Evolutionary conservation across 1,140 invertebrate genomes (phyloP).

Genomic region (Papilio xuthus): DNA sequence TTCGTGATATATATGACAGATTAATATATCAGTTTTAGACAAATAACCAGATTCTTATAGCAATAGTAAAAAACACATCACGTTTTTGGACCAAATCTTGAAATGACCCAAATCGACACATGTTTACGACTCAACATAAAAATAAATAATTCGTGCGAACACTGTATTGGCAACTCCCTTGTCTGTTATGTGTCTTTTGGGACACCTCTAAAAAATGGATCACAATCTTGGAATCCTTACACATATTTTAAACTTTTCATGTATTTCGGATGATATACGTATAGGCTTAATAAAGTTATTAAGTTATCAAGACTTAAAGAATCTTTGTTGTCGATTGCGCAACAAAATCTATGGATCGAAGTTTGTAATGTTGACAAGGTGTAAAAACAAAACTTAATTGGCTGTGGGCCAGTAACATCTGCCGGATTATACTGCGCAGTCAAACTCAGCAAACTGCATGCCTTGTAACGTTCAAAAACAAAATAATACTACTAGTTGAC

Average conservation of each 20-base stretch:
- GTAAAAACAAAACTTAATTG: neutral
- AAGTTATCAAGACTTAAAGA: neutral
- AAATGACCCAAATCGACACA: neutral
- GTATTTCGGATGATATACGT: too few relatives aligned
- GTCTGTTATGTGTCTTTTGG: conserved; percentile 9
- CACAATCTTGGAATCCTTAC: neutral
- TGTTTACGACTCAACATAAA: conserved; percentile 1
- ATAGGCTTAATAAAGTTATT: neutral
- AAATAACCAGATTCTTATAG: neutral
- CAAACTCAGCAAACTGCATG: neutral
- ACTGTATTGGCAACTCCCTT: conserved; percentile 7
- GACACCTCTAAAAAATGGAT: neutral
- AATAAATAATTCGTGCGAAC: conserved; percentile 15
- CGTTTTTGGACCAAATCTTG: neutral
- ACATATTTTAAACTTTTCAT: neutral
- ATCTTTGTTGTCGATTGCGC: neutral
- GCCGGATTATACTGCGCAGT: neutral
- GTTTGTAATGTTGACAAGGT: neutral
- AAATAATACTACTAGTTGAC: neutral
- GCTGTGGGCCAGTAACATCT: conserved; percentile 10
- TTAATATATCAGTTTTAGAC: neutral
- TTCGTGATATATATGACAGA: neutral
- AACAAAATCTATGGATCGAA: neutral
- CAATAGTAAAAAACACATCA: neutral
- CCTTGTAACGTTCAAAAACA: neutral